These are phyloP conservation scores for Megalurothrips usitatus DNA, from an alignment of 2,888 invertebrate species.

Conservation along the genomic window DNA sequence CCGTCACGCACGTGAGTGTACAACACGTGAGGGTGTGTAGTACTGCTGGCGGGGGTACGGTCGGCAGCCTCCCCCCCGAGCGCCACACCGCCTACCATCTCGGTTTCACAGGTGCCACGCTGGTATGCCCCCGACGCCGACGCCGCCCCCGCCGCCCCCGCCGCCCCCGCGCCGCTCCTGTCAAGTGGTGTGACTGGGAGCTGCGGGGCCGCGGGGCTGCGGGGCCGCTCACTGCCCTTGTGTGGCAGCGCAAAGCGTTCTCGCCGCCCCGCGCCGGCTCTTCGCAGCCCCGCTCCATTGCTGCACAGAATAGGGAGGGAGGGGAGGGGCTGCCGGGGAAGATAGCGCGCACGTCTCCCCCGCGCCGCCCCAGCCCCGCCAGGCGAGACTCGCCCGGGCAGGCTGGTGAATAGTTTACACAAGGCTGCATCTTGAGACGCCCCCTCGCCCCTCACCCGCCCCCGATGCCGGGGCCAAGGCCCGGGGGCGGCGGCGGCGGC, in stretches of 20 bases:
- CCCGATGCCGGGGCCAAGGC: neutral
- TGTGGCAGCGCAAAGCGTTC: neutral
- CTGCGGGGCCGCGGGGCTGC: no score
- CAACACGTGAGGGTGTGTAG: no score
- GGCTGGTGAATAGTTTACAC: constrained; percentile 19
- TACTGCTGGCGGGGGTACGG: no score
- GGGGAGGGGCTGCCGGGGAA: neutral
- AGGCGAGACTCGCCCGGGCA: neutral
- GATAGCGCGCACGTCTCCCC: neutral
- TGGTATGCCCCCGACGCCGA: neutral
- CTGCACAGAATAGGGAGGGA: neutral
- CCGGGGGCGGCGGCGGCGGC: neutral
- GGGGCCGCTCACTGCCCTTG: neutral
- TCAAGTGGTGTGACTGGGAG: constrained; percentile 12
- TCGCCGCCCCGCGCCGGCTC: neutral
- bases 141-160: neutral
- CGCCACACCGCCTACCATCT: no score
- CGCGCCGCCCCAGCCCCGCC: no score
- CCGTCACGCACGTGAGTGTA: no score
- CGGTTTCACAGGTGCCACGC: neutral
- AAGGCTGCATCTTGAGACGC: constrained; percentile 1
- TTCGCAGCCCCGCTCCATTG: no score
- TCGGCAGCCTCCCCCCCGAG: no score
- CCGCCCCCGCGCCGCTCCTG: neutral
- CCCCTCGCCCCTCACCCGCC: neutral